phyloP scores from a whole-genome alignment of 2,797 vertebrate species.

The Phaenicophaeus curvirostris region DNA sequence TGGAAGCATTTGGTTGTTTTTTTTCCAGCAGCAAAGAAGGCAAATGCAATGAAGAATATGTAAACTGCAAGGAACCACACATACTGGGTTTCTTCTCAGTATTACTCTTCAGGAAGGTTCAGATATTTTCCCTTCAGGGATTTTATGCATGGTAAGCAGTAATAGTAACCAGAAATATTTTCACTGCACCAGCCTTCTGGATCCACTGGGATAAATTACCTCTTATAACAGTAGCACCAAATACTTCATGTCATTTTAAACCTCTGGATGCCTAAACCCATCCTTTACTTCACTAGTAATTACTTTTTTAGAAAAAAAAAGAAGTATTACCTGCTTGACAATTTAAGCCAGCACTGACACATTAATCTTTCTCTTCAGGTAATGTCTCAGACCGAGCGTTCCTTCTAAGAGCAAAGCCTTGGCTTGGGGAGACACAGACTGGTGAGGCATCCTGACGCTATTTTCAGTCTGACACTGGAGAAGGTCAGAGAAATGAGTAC shows the following conservation, averaged over 20 bases:
- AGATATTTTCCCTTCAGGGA: constrained; percentile 15
- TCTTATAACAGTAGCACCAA: constrained; percentile 55
- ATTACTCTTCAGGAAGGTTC: constrained; percentile 14
- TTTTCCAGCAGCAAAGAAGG: not conserved
- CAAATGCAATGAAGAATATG: not conserved
- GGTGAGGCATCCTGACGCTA: not conserved
- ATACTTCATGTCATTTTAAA: constrained; percentile 70
- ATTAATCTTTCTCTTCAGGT: constrained; percentile 55
- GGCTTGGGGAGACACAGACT: not conserved
- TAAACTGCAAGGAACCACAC: not conserved
- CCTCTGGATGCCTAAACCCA: constrained; percentile 38
- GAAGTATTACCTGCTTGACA: constrained; percentile 57
- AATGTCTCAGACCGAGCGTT: not conserved
- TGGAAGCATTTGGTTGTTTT: not conserved
- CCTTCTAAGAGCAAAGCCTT: not conserved
- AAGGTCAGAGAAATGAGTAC: not conserved
- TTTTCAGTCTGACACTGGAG: not conserved
- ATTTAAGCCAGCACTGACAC: constrained; percentile 47
- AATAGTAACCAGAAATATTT: constrained; percentile 42
- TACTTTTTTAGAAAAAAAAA: constrained; percentile 48
- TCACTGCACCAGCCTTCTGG: constrained; percentile 4
- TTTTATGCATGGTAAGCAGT: constrained; percentile 35
- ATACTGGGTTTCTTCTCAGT: not conserved
- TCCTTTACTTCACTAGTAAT: constrained; percentile 66
- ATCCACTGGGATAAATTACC: constrained; percentile 58